These are phyloP conservation scores for Eumeta japonica DNA, from an alignment of 1,140 invertebrate species.

Conservation along the genomic window DNA sequence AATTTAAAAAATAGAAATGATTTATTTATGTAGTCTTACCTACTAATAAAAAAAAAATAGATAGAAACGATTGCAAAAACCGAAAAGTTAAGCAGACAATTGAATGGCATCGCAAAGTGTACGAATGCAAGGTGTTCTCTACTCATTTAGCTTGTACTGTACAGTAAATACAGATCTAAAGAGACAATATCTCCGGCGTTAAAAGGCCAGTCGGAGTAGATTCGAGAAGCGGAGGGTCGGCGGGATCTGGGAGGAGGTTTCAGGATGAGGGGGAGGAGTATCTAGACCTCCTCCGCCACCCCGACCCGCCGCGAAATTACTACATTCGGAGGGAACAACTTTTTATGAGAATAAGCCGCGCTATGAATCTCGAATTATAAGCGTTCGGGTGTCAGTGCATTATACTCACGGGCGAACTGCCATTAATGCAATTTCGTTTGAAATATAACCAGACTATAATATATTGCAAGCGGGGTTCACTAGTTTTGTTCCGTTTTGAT, in stretches of 20 bases:
- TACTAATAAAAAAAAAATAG: too few relatives aligned
- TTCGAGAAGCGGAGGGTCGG: slow-evolving; percentile 15
- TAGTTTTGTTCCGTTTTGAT: slow-evolving; percentile 24
- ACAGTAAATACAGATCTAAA: slow-evolving; percentile 51
- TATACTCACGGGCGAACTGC: slow-evolving; percentile 6
- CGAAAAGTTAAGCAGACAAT: too few relatives aligned
- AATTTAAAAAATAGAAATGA: too few relatives aligned
- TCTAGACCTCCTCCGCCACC: too few relatives aligned
- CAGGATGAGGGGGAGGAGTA: background rate
- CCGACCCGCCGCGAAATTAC: slow-evolving; percentile 31
- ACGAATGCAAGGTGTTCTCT: too few relatives aligned
- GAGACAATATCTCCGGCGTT: slow-evolving; percentile 54
- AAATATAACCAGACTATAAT: slow-evolving; percentile 4
- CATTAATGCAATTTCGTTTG: background rate
- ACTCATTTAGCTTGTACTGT: slow-evolving; percentile 31
- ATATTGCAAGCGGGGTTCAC: background rate
- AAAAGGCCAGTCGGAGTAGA: slow-evolving; percentile 46
- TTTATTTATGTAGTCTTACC: too few relatives aligned
- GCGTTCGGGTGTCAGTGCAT: slow-evolving; percentile 29
- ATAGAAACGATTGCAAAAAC: too few relatives aligned
- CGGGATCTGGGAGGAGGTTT: slow-evolving; percentile 8
- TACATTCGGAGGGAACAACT: slow-evolving; percentile 56
- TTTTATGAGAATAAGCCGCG: slow-evolving; percentile 55
- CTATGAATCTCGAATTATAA: slow-evolving; percentile 57
- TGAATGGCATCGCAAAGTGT: too few relatives aligned